Evolutionary conservation across 2,888 invertebrate species (phyloP).

Genomic region (Tineola bisselliella): DNA sequence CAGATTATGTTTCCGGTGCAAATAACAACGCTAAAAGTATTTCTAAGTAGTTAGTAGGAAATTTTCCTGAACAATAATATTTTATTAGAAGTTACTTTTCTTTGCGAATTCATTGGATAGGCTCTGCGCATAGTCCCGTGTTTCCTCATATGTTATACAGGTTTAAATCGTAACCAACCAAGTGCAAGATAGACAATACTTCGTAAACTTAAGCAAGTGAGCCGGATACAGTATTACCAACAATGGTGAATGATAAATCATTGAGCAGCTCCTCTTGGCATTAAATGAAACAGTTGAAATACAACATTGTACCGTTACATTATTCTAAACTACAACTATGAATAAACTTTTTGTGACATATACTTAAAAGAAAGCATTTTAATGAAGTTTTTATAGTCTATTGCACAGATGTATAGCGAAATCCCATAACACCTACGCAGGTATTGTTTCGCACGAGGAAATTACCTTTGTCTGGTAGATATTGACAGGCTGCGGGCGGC

Average conservation of each 20-base stretch:
- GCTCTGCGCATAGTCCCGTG: too few relatives aligned
- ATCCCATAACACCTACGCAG: neutral
- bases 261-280: neutral
- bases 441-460: constrained; percentile 29
- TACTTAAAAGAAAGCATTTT: too few relatives aligned
- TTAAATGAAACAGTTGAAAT: neutral
- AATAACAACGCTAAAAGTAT: constrained; percentile 19
- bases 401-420: neutral
- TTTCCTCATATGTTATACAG: too few relatives aligned
- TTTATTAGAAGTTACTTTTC: neutral
- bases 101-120: neutral
- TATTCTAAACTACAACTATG: neutral
- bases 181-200: neutral
- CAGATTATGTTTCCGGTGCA: constrained; percentile 35
- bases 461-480: constrained; percentile 16
- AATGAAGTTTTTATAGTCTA: neutral
- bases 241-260: neutral
- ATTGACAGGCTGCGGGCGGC: constrained; percentile 10
- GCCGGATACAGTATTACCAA: neutral
- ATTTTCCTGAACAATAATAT: neutral
- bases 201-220: neutral
- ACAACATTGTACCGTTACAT: neutral
- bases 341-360: too few relatives aligned
- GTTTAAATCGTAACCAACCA: too few relatives aligned
- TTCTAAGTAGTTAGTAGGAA: neutral